phyloP scores from a whole-genome alignment of 92 coral and sea anemone species.

The Paragorgia papillata region DNA sequence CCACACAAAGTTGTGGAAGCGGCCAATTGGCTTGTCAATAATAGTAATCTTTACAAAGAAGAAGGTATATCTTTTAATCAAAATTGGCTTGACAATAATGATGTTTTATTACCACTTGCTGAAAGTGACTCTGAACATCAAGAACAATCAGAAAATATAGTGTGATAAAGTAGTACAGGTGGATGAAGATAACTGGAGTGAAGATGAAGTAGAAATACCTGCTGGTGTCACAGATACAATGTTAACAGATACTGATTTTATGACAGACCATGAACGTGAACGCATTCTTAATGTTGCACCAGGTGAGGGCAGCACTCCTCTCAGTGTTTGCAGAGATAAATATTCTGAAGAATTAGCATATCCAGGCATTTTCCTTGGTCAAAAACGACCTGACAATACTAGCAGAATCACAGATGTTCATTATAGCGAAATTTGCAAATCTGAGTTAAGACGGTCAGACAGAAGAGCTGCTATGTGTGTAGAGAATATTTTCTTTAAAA shows the following conservation, averaged over 20 bases:
- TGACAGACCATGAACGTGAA: conserved; percentile 64
- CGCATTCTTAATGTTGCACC: conserved; percentile 68
- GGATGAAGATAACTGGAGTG: conserved; percentile 53
- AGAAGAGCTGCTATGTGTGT: conserved; percentile 46
- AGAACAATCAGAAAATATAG: neutral
- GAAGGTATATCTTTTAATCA: conserved; percentile 44
- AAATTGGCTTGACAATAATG: conserved; percentile 22
- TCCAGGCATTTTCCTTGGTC: conserved; percentile 76
- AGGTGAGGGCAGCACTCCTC: conserved; percentile 63
- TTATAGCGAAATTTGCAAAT: conserved; percentile 35
- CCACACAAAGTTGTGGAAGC: conserved; percentile 53
- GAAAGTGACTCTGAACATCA: neutral
- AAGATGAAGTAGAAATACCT: conserved; percentile 65
- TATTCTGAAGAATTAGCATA: conserved; percentile 72
- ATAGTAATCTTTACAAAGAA: conserved; percentile 43
- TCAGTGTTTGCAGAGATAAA: conserved; percentile 68
- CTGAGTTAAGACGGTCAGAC: conserved; percentile 26
- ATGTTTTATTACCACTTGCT: neutral
- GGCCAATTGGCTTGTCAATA: conserved; percentile 47
- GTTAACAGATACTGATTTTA: conserved; percentile 62
- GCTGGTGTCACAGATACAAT: conserved; percentile 74
- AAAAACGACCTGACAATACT: conserved; percentile 54
- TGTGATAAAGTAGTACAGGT: neutral
- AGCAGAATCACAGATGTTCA: conserved; percentile 42
- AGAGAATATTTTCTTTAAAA: conserved; percentile 45